These are phyloP conservation scores for Gambusia holbrooki DNA, from an alignment of 2,113 vertebrate species.

Conservation along the genomic window DNA sequence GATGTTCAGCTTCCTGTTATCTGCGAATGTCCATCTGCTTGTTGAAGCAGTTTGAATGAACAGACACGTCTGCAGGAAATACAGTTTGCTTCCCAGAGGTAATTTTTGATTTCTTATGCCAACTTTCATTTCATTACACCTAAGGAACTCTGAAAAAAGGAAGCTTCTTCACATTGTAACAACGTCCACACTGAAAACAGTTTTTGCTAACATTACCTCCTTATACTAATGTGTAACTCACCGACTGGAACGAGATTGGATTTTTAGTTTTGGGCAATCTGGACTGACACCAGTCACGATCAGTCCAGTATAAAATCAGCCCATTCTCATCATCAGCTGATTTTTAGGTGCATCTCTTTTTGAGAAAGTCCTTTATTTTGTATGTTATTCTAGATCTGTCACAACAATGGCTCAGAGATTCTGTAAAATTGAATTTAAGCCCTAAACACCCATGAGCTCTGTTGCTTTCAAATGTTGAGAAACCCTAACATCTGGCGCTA, in stretches of 20 bases:
- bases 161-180: too few relatives aligned
- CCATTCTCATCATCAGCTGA: not conserved
- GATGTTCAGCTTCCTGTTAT: not conserved
- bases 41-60: not conserved
- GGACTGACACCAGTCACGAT: too few relatives aligned
- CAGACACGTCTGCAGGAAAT: not conserved
- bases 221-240: not conserved
- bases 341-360: not conserved
- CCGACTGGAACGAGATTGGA: not conserved
- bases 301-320: not conserved
- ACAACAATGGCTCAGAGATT: too few relatives aligned
- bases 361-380: not conserved
- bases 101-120: not conserved
- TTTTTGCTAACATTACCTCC: not conserved
- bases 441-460: too few relatives aligned
- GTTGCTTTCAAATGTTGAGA: not conserved
- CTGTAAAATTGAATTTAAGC: too few relatives aligned
- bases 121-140: not conserved
- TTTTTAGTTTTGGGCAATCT: not conserved
- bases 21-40: not conserved
- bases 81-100: too few relatives aligned
- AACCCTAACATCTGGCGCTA: constrained; percentile 2
- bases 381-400: not conserved
- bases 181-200: too few relatives aligned
- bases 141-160: not conserved